Conservation (phyloP, 2,113 vertebrate species). For the Cavia porcellus region DNA sequence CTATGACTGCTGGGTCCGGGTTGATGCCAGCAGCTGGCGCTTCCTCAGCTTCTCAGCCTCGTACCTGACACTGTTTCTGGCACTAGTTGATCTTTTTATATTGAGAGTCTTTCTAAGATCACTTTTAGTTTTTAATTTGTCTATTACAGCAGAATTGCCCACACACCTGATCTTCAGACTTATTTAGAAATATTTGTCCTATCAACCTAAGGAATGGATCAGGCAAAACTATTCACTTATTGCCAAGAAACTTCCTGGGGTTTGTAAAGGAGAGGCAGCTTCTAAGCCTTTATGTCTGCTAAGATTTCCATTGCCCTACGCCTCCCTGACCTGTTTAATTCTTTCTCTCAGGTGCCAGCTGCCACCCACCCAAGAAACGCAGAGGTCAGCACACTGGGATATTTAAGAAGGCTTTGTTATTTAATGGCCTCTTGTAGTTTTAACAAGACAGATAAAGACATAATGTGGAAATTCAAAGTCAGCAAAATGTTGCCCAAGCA, state of each 20-base stretch:
- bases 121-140: slow-evolving; percentile 51
- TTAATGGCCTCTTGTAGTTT: slow-evolving; percentile 15
- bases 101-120: not conserved
- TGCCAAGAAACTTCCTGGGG: slow-evolving; percentile 33
- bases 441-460: slow-evolving; percentile 43
- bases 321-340: slow-evolving; percentile 18
- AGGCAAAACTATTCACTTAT: slow-evolving; percentile 1
- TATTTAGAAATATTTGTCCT: slow-evolving; percentile 53
- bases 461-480: not conserved
- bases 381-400: slow-evolving; percentile 38
- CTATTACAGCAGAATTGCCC: not conserved
- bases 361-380: slow-evolving; percentile 22
- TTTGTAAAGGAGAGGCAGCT: slow-evolving; percentile 21
- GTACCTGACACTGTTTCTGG: not conserved
- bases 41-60: not conserved
- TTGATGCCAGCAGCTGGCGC: not conserved
- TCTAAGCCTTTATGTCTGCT: slow-evolving; percentile 49
- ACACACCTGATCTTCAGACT: slow-evolving; percentile 17
- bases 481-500: not conserved
- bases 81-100: not conserved
- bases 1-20: not conserved
- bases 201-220: slow-evolving; percentile 47
- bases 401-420: not conserved
- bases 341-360: slow-evolving; percentile 47
- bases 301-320: not conserved